Evolutionary conservation across 2,113 vertebrate species (phyloP).

Genomic region (Cyanoramphus novaezelandiae): DNA sequence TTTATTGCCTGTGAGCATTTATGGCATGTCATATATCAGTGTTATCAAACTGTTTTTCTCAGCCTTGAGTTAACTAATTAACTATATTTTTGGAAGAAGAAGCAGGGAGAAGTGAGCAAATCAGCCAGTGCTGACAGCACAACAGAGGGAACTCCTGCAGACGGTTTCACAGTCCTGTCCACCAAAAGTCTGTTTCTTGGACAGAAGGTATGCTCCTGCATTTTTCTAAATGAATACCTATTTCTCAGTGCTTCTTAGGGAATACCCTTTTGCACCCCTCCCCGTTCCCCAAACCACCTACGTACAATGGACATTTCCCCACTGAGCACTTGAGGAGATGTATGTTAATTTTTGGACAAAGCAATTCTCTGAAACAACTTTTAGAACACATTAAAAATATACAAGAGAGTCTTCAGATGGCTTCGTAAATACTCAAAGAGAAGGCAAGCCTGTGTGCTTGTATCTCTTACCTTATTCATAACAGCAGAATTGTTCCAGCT

Average conservation of each 20-base stretch:
- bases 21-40: neutral
- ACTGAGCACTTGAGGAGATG: neutral
- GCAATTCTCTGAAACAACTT: neutral
- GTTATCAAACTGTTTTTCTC: neutral
- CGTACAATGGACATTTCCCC: neutral
- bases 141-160: slow-evolving; percentile 88
- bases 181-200: slow-evolving; percentile 98
- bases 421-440: neutral
- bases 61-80: slow-evolving; percentile 34
- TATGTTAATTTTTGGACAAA: neutral
- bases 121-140: slow-evolving; percentile 93
- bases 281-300: neutral
- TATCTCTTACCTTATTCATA: neutral
- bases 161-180: slow-evolving; percentile 95
- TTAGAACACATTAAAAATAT: neutral
- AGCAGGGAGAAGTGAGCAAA: slow-evolving; percentile 92
- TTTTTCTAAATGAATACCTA: neutral
- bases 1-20: slow-evolving; percentile 14
- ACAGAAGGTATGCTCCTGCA: slow-evolving; percentile 88
- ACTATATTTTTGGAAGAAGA: slow-evolving; percentile 80
- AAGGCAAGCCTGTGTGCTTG: slow-evolving; percentile 35
- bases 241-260: slow-evolving; percentile 7
- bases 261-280: neutral
- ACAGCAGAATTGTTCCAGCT: slow-evolving; percentile 21
- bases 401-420: neutral